Base-by-base conservation (phyloP, 2,888 invertebrate species). In the Tortrix viridana region DNA sequence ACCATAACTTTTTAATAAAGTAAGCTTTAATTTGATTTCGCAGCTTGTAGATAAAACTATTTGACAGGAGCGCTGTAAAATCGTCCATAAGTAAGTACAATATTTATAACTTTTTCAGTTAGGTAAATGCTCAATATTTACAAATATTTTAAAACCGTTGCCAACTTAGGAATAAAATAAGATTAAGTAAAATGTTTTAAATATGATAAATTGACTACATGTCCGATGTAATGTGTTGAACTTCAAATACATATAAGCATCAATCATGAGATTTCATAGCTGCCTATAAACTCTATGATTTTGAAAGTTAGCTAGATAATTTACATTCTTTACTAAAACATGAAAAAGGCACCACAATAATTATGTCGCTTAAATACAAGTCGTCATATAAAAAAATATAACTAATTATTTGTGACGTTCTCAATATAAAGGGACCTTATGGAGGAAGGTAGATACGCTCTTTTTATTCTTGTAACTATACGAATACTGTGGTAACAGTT, bases 271-370 rank as follows among this genome's bases (percentile, higher is more conserved):
- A 32, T 32, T 12, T 7, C 32, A 7, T 32, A 32, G n/a, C 9
- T 32, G 3, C 26, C 9, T 32, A 12, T 3, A 12, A 32, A 32
- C 32, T 32, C 32, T 32, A 32, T 32, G 32, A 12, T 32, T 32
- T 32, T 32, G 32, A 32, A 32, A 7, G 32, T 32, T 41, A 41
- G 5, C 41, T 41, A 14, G 14, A 41, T 38, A n/a, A 16, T n/a
- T n/a, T 41, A 41, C 16, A 6, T 19, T 7, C 14, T 50, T 50
- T 19, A 19, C 6, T 37, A 32, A 50, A 32, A 37, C 50, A 50
- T 37, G 32, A 50, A 12, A 49, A 50, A 50, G 50, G 50, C 50
- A 50, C 50, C 50, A 9, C 44, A 18, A 18, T 44, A 44, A 44
- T 50, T 37, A 32, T 50, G 32, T 49, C 12, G 5, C 23, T 32